These are phyloP conservation scores for Ormyrus thymus DNA, from an alignment of 2,888 invertebrate genomes.

Conservation along the genomic window DNA sequence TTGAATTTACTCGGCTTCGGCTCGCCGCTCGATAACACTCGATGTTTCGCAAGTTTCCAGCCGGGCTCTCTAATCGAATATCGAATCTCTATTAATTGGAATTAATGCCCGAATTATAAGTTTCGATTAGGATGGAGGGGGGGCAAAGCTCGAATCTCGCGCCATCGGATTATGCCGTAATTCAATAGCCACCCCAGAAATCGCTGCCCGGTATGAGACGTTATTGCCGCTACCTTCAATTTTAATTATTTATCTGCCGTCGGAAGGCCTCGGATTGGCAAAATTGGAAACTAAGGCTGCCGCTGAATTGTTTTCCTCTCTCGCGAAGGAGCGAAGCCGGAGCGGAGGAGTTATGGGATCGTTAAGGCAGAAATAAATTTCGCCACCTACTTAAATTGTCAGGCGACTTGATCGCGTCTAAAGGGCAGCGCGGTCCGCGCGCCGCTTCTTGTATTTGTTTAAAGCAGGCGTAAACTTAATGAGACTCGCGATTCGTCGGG, in stretches of 20 bases:
- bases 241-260: neutral
- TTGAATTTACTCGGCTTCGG: neutral
- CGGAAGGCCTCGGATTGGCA: no score
- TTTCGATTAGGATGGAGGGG: conserved; percentile 32
- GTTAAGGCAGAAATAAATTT: neutral
- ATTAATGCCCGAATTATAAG: conserved; percentile 53
- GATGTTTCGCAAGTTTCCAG: neutral
- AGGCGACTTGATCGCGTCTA: neutral
- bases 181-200: conserved; percentile 11
- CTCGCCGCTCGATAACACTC: neutral
- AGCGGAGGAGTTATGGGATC: no score
- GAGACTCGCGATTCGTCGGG: conserved; percentile 24
- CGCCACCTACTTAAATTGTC: neutral
- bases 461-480: conserved; percentile 19
- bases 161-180: conserved; percentile 12
- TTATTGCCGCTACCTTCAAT: conserved; percentile 9
- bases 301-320: no score
- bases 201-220: conserved; percentile 16
- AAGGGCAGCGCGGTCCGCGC: neutral
- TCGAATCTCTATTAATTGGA: conserved; percentile 53
- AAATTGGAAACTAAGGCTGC: no score
- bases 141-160: conserved; percentile 21
- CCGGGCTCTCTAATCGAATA: conserved; percentile 47
- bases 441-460: conserved; percentile 22
- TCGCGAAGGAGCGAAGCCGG: no score